phyloP scores from a whole-genome alignment of 2,797 vertebrate genomes.

The Pitangus sulphuratus region DNA sequence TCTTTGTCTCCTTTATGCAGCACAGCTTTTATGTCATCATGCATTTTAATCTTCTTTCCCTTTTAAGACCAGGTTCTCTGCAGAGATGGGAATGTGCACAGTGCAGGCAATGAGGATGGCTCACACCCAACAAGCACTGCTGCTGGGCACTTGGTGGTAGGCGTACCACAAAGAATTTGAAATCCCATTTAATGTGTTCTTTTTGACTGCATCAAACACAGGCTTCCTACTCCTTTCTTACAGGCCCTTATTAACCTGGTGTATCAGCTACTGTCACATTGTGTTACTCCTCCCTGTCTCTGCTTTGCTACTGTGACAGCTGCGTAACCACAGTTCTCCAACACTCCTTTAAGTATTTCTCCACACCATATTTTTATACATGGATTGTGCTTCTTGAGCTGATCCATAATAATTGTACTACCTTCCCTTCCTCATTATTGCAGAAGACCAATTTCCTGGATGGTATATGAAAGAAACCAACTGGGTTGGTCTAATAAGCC shows the following conservation, averaged over 20 bases:
- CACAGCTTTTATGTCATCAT: not conserved
- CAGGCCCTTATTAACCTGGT: not conserved
- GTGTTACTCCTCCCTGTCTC: not conserved
- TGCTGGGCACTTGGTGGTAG: not conserved
- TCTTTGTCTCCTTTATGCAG: not conserved
- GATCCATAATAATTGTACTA: not conserved
- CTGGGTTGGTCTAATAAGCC: not conserved
- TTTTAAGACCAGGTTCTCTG: not conserved
- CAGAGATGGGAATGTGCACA: not conserved
- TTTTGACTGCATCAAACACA: not conserved
- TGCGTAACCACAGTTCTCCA: not conserved
- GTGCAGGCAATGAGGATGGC: not conserved
- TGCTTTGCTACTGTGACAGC: not conserved
- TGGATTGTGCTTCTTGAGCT: not conserved
- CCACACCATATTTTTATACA: rapidly evolving
- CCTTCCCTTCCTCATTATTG: not conserved
- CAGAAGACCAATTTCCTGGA: not conserved
- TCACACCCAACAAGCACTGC: not conserved
- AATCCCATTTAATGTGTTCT: not conserved
- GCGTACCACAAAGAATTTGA: not conserved
- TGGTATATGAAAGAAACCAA: not conserved
- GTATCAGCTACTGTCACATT: not conserved
- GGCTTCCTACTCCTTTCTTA: not conserved
- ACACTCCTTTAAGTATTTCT: not conserved
- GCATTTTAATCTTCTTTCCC: not conserved